phyloP scores from a whole-genome alignment of 1,140 invertebrate species.

The Calliopsis andreniformis region DNA sequence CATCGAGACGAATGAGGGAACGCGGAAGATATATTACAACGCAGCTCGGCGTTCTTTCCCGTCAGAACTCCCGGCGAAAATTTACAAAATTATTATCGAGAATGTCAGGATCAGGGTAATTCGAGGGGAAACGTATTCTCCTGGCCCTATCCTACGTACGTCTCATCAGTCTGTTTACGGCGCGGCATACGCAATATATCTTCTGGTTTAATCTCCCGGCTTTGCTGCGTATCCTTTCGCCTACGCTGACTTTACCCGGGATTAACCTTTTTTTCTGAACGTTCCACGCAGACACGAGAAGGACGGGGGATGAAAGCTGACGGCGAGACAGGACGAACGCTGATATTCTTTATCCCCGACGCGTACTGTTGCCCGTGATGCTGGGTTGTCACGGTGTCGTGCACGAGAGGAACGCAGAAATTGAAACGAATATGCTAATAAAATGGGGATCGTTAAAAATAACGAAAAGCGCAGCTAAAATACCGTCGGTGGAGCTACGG shows the following conservation, averaged over 20 bases:
- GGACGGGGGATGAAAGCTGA: conserved; percentile 1
- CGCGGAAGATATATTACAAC: not conserved
- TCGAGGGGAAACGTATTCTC: conserved; percentile 18
- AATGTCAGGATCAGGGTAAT: conserved; percentile 3
- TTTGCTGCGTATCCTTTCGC: conserved; percentile 52
- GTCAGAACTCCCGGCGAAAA: not conserved
- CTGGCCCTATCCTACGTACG: conserved; percentile 23
- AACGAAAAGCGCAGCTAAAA: conserved; percentile 37
- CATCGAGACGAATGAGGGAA: no score
- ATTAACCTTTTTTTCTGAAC: conserved; percentile 36
- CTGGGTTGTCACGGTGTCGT: no score
- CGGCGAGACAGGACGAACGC: not conserved
- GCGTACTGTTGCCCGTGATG: conserved; percentile 17
- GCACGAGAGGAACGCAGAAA: not conserved
- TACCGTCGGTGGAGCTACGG: not conserved
- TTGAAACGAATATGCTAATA: conserved; percentile 42
- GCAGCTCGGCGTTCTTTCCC: not conserved
- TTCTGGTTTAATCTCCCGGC: conserved; percentile 59
- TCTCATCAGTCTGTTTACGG: conserved; percentile 56
- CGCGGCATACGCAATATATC: conserved; percentile 56
- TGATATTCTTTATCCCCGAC: not conserved
- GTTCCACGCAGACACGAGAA: conserved; percentile 35
- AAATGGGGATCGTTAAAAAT: conserved; percentile 28
- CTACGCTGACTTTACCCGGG: conserved; percentile 41
- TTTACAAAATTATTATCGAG: conserved; percentile 23